Conservation (phyloP, 2,113 vertebrate genomes). For the Caranx ignobilis region DNA sequence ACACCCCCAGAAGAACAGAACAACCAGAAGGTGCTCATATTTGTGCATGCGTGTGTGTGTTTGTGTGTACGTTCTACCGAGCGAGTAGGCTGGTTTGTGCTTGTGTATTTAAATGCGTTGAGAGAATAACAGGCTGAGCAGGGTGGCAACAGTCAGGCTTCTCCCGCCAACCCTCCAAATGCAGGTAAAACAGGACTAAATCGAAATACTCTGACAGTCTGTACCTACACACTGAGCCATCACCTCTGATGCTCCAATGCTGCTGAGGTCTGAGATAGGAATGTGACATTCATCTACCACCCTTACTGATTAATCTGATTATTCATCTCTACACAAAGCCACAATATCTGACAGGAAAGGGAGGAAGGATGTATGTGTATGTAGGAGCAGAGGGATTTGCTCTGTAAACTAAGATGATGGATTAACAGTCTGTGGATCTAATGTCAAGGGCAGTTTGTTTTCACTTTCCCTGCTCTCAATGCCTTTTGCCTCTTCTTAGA, state of each 20-base stretch:
- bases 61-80: background rate
- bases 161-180: conserved; percentile 30
- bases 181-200: conserved; percentile 46
- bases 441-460: too few relatives aligned
- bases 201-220: conserved; percentile 31
- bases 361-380: too few relatives aligned
- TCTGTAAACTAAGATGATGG: too few relatives aligned
- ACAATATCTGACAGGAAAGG: too few relatives aligned
- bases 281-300: background rate
- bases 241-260: background rate
- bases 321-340: background rate
- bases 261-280: background rate
- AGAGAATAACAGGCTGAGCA: conserved; percentile 44
- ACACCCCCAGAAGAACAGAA: conserved; percentile 55
- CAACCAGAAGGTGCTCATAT: conserved; percentile 57
- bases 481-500: too few relatives aligned
- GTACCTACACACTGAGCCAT: background rate
- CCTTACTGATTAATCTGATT: background rate
- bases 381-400: too few relatives aligned
- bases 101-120: conserved; percentile 5
- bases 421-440: too few relatives aligned
- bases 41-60: conserved; percentile 23
- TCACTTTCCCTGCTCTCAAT: too few relatives aligned
- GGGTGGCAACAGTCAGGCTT: conserved; percentile 39
- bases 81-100: background rate